Percentiles rank a stretch among this genome's conserved stretches.
These are phyloP conservation scores for Cryptophagus acutangulus DNA, from an alignment of 2,888 invertebrate species.

Conservation along the genomic window DNA sequence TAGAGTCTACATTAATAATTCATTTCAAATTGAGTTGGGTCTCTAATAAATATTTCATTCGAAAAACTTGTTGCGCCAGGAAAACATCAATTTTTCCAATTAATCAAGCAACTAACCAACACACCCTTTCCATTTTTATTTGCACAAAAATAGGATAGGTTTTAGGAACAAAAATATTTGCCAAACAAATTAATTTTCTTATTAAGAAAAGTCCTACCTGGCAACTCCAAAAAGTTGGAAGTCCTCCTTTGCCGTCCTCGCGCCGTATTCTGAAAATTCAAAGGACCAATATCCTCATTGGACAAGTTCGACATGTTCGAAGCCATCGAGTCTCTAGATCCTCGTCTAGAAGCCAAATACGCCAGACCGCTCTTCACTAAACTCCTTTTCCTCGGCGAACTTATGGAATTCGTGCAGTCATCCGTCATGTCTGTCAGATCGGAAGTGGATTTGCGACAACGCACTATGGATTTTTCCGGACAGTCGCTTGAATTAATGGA, in stretches of 20 bases:
- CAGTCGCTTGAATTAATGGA: slow-evolving; percentile 48
- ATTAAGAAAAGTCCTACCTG: slow-evolving; percentile 63
- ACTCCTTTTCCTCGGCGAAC: slow-evolving; percentile 65
- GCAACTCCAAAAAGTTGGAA: slow-evolving; percentile 81
- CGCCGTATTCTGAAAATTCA: slow-evolving; percentile 74
- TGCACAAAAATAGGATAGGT: no score
- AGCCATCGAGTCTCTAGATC: slow-evolving; percentile 65
- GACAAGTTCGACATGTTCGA: slow-evolving; percentile 67
- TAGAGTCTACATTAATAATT: no score
- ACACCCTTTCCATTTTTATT: no score
- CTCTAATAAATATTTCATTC: no score
- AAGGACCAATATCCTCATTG: slow-evolving; percentile 75
- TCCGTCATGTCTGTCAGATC: slow-evolving; percentile 64
- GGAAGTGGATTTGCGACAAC: slow-evolving; percentile 71
- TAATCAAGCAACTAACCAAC: no score
- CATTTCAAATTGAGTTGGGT: no score
- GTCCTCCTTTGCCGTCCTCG: slow-evolving; percentile 74
- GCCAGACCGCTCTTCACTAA: slow-evolving; percentile 67
- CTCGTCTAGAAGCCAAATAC: slow-evolving; percentile 78
- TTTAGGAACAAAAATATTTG: no score
- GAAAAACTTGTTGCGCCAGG: no score
- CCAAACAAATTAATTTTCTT: no score
- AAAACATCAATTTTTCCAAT: no score
- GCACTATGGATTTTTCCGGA: slow-evolving; percentile 40
- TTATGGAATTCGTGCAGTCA: slow-evolving; percentile 53